phyloP scores from a whole-genome alignment of 2,888 invertebrate species.

The Amphiduros pacificus region DNA sequence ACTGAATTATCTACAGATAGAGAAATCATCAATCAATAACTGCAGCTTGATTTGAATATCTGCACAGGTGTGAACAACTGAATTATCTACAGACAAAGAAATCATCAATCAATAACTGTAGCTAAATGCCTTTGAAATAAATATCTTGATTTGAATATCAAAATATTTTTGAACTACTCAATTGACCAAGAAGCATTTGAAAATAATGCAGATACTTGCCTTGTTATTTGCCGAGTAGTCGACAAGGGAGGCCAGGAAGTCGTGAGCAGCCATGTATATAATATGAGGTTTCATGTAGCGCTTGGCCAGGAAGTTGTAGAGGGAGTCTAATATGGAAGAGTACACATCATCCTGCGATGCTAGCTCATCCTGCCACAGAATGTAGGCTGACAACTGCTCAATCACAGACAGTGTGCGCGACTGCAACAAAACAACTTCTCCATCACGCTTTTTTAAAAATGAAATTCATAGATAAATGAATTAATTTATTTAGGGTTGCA shows the following conservation, averaged over 20 bases:
- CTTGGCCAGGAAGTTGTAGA: conserved; percentile 49
- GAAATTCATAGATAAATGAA: no score
- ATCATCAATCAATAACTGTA: no score
- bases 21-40: no score
- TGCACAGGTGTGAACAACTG: conserved; percentile 50
- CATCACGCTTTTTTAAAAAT: no score
- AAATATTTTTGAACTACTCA: conserved; percentile 46
- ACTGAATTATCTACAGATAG: conserved; percentile 44
- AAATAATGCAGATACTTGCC: conserved; percentile 28
- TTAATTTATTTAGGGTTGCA: no score
- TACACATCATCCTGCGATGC: conserved; percentile 51
- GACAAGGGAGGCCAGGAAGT: conserved; percentile 47
- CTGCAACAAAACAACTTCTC: no score
- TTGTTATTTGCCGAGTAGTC: conserved; percentile 43
- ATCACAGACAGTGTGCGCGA: conserved; percentile 45
- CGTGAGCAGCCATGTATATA: conserved; percentile 46
- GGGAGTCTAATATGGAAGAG: conserved; percentile 43
- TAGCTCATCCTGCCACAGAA: conserved; percentile 50
- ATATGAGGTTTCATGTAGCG: conserved; percentile 50
- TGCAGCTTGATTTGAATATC: no score
- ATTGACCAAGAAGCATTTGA: no score
- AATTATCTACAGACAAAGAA: conserved; percentile 42
- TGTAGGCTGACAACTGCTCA: conserved; percentile 53
- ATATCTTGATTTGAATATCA: no score
- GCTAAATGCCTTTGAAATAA: no score